Evolutionary conservation across 2,113 vertebrate species (phyloP).

Genomic region (Myrmecobius fasciatus): DNA sequence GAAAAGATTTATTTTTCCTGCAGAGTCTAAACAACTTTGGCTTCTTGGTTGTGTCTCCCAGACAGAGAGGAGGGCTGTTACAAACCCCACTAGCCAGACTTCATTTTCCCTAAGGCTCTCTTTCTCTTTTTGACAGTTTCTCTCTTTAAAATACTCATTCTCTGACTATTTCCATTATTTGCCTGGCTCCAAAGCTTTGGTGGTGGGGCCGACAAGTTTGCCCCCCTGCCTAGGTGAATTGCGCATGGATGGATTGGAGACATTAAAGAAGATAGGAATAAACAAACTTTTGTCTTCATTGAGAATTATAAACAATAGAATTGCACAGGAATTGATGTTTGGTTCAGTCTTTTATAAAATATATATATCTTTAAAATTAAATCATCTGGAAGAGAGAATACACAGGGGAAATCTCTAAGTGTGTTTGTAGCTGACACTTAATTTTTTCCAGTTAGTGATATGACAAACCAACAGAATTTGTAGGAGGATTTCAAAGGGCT

Average conservation of each 20-base stretch:
- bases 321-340: background rate
- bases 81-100: background rate
- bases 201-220: background rate
- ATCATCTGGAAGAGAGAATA: background rate
- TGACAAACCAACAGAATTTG: background rate
- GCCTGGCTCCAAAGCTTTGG: background rate
- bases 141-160: background rate
- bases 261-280: background rate
- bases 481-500: background rate
- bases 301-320: background rate
- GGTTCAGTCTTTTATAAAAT: background rate
- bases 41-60: background rate
- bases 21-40: background rate
- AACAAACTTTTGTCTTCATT: background rate
- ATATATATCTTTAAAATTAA: background rate
- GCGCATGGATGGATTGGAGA: background rate
- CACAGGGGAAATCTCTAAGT: background rate
- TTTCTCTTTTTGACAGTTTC: background rate
- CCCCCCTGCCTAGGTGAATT: background rate
- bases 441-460: background rate
- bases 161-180: background rate
- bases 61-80: background rate
- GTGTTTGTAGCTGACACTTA: background rate
- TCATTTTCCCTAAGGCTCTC: background rate
- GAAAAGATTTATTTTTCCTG: background rate